phyloP scores from a whole-genome alignment of 2,113 vertebrate genomes.

The Phrynocephalus versicolor region DNA sequence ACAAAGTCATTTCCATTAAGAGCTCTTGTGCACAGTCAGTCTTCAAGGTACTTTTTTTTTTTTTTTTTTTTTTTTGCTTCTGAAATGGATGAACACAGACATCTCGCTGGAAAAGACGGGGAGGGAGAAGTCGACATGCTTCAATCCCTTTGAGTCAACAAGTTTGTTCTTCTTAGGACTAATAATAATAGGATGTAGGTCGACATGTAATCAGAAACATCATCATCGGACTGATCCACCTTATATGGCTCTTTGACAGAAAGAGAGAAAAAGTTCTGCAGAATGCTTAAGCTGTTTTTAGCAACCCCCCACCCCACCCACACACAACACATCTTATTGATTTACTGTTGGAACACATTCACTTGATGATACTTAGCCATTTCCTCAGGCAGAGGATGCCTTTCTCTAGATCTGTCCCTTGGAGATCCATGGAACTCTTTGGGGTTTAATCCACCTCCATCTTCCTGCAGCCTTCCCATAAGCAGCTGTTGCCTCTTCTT shows the following conservation, averaged over 20 bases:
- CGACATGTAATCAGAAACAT: no score
- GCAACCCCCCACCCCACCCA: background rate
- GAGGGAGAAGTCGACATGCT: no score
- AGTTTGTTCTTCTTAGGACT: no score
- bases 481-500: constrained; percentile 50
- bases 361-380: constrained; percentile 39
- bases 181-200: no score
- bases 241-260: background rate
- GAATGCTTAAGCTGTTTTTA: background rate
- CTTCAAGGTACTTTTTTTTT: no score
- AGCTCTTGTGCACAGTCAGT: no score
- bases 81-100: no score
- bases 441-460: constrained; percentile 57
- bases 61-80: no score
- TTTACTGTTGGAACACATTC: constrained; percentile 39
- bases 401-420: constrained; percentile 49
- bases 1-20: no score
- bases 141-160: no score
- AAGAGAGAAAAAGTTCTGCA: background rate
- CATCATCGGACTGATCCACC: background rate
- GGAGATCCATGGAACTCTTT: constrained; percentile 42
- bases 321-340: constrained; percentile 36
- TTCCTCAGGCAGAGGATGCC: constrained; percentile 53
- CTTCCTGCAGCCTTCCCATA: constrained; percentile 47
- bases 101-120: no score